Base-by-base conservation (phyloP, 2,113 vertebrate species). In the Notothenia coriiceps region DNA sequence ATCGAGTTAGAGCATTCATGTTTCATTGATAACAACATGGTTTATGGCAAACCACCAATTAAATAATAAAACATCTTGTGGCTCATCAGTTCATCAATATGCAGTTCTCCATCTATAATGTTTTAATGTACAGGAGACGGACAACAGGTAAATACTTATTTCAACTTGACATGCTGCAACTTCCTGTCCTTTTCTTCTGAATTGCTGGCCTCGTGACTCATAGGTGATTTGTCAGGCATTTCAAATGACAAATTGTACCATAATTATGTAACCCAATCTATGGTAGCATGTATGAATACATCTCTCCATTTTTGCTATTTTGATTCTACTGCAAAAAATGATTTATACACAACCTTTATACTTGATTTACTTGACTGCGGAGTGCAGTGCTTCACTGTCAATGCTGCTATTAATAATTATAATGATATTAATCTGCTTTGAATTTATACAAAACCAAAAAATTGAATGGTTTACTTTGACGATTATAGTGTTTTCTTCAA, bases 301-400 rank as follows among this genome's bases (percentile, higher is more conserved):
- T 70, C 69, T 59, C 6, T 71, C 17, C 20, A 7, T 35, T 12
- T 59, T 33, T 2, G 18, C 22, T 57, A 18, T 57, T 40, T 57
- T 57, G 40, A 57, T 47, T 22, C 22, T 57, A 11, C 67, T n/a
- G 25, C 55, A 60, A 17, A 49, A 50, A 35, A 49, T 49, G 22
- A 59, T 71, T 43, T 11, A 33, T 33, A 71, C 54, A 59, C 22
- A 71, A 29, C 15, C 54, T 59, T 29, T 47, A 71, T 59, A 33
- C 54, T 70, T 18, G 13, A 70, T 57, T 10, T 15, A 43, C 65
- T 52, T 70, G 17, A 20, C 6, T 68, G 65, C 54, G 51, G 51
- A 55, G n/a, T 44, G 44, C 56, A 46, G 12, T 40, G 43, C 17
- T 33, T 69, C n/a, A 10, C 66, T 17, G 51, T 44, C 33, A 43